Base-by-base conservation (phyloP, 1,140 invertebrate species). In the Aphaenogaster ashmeadi region DNA sequence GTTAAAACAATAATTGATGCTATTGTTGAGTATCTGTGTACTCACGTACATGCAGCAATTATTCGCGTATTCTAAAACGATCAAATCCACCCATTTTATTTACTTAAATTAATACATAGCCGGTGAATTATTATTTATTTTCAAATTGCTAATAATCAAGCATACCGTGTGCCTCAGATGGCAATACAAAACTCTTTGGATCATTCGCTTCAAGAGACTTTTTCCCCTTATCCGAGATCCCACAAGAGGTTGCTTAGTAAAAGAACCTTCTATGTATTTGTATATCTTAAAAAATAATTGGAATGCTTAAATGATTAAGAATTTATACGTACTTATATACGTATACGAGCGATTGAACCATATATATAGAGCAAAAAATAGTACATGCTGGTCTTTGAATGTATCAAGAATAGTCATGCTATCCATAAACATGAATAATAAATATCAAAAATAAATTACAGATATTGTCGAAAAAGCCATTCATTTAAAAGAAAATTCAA, bases 31-130 rank as follows among this genome's bases (percentile, higher is more conserved):
- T 1, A 33, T 4, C 4, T 50, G 11, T 7, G 27, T 60, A 27
- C 47, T 67, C 21, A 21, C 4, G 27, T 67, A 52, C 33, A 9
- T 44, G 0, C 18, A 36, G 15, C 27, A 21, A 41, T 44, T 60
- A 64, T 13, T 64, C 18, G 41, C 56, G 9, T 62, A 36, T 50
- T 81, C 0, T 58, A 11, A 41, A 58, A 33, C 8, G 6, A 71
- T 13, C 71, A 56, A 33, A 69, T 56, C 50, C 11, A 44, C 4
- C 13, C 13, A 58, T 27, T 56, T 58, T 5, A 56, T 81, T 58
- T 9, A 52, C 8, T 58, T 71, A 81, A 69, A 83, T 83, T 83
- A 74, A 47, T 11, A 62, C 13, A 9, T n/a, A 75, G 33, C 15
- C 15, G 13, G 4, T 18, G 3, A 15, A 47, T 74, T 15, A 56